A percentile compares a stretch with the other conserved stretches of the same genome.
Conservation (phyloP, 2,797 vertebrate species). For the Lepus townsendii region DNA sequence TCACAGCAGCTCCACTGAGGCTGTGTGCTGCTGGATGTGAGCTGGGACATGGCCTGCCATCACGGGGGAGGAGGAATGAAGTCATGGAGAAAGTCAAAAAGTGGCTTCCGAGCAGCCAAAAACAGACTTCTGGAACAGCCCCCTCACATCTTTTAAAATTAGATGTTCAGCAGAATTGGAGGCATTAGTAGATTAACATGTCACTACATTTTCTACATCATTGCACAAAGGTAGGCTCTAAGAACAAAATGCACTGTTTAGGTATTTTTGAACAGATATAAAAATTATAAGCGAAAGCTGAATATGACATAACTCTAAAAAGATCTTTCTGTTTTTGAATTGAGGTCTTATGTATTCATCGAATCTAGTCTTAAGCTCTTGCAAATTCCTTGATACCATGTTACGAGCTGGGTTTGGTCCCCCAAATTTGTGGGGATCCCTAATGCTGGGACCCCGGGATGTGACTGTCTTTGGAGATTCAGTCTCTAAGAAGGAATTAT, state of each 20-base stretch:
- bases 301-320: slow-evolving; percentile 69
- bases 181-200: slow-evolving; percentile 80
- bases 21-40: not conserved
- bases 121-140: slow-evolving; percentile 71
- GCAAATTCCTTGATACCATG: not conserved
- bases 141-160: slow-evolving; percentile 79
- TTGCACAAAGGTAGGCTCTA: slow-evolving; percentile 71
- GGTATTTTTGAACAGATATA: slow-evolving; percentile 70
- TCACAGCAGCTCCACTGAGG: not conserved
- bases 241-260: slow-evolving; percentile 78
- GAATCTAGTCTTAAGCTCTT: slow-evolving; percentile 12
- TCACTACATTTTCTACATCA: slow-evolving; percentile 79
- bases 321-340: slow-evolving; percentile 72
- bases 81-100: slow-evolving; percentile 69
- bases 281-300: slow-evolving; percentile 74
- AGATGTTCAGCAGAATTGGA: slow-evolving; percentile 82
- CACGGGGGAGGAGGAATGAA: slow-evolving; percentile 62
- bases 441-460: not conserved
- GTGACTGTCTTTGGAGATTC: not conserved
- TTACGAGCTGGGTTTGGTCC: not conserved
- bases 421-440: not conserved
- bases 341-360: slow-evolving; percentile 58
- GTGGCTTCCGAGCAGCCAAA: slow-evolving; percentile 69
- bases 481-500: not conserved
- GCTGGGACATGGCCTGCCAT: not conserved